phyloP scores from a whole-genome alignment of 2,797 vertebrate genomes.

The Onychomys leucogaster region DNA sequence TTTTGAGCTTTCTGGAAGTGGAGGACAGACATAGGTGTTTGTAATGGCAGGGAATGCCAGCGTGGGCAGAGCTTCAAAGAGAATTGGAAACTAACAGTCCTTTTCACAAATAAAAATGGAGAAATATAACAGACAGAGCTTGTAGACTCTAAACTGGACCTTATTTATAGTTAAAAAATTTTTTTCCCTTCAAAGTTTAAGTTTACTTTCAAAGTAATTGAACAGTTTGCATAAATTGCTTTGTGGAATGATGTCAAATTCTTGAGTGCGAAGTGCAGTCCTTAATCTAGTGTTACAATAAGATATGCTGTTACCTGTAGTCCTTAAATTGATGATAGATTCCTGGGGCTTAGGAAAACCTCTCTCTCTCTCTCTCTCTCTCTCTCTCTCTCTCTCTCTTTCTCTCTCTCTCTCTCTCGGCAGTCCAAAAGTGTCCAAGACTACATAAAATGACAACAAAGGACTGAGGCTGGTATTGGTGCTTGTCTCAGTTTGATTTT shows the following conservation, averaged over 20 bases:
- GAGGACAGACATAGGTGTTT: constrained; percentile 2
- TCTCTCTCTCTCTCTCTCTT: neutral
- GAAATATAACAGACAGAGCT: neutral
- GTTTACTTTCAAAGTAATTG: constrained; percentile 40
- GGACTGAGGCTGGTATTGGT: neutral
- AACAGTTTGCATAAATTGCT: constrained; percentile 40
- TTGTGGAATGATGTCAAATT: constrained; percentile 37
- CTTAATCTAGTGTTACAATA: neutral
- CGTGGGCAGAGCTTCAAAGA: constrained; percentile 62
- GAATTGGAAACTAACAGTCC: constrained; percentile 28
- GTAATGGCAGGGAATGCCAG: neutral
- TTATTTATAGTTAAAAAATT: neutral
- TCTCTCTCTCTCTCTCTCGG: neutral
- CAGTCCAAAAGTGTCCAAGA: neutral
- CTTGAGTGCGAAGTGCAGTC: neutral
- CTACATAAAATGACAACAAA: neutral
- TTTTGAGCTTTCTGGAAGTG: constrained; percentile 48
- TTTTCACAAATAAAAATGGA: constrained; percentile 61
- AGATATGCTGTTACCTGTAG: neutral
- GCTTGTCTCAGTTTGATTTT: constrained; percentile 33
- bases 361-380: neutral
- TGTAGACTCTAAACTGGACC: neutral
- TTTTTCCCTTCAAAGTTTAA: constrained; percentile 16
- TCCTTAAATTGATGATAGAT: neutral
- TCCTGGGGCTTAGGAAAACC: neutral